phyloP scores from a whole-genome alignment of 2,113 vertebrate genomes.

The Psilopsiagon aurifrons region DNA sequence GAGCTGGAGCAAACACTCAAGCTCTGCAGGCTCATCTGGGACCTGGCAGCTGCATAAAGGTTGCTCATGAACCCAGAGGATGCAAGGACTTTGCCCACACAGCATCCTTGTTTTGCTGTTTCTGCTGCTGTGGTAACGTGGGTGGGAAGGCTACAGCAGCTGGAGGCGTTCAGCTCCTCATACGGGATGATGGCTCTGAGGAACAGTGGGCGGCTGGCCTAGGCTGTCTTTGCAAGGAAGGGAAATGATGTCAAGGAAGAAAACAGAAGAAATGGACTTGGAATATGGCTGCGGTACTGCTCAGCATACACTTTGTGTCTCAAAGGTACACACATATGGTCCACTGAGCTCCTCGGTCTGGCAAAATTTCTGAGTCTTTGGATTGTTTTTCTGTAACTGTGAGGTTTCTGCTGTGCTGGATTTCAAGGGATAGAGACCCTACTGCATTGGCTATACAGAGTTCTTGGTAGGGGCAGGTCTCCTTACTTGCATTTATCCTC shows the following conservation, averaged over 20 bases:
- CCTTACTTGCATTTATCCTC: not conserved
- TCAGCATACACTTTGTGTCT: accelerated
- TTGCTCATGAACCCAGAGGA: not conserved
- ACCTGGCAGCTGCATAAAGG: not conserved
- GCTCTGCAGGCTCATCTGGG: not conserved
- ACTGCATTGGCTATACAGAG: not conserved
- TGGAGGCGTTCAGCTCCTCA: not conserved
- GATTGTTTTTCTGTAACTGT: not conserved
- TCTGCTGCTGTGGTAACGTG: conserved; percentile 21
- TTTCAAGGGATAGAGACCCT: not conserved
- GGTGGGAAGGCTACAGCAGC: conserved; percentile 16
- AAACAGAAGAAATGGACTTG: not conserved
- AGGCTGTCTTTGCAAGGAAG: not conserved
- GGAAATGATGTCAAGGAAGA: not conserved
- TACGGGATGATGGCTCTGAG: not conserved
- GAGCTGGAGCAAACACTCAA: accelerated
- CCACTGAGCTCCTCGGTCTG: not conserved
- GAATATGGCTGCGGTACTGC: accelerated
- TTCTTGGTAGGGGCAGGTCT: not conserved
- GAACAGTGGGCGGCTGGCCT: not conserved
- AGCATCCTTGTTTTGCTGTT: not conserved
- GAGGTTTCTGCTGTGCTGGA: not conserved
- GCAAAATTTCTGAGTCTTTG: not conserved
- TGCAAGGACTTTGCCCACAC: not conserved
- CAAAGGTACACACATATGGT: accelerated